These are phyloP conservation scores for Acrobasis consociella DNA, from an alignment of 2,888 invertebrate species.

Conservation along the genomic window DNA sequence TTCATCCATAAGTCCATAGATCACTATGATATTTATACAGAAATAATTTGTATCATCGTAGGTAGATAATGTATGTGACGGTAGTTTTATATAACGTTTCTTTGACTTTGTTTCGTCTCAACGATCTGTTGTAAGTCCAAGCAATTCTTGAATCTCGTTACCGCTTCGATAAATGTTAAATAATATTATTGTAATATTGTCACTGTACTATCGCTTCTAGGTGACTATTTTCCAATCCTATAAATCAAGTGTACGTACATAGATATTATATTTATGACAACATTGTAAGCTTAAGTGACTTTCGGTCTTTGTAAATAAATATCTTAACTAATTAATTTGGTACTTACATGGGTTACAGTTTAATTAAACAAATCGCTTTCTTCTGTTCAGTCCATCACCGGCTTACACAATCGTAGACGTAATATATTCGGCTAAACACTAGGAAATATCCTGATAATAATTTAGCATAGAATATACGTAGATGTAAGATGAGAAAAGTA, in stretches of 20 bases:
- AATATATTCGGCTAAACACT: slow-evolving; percentile 59
- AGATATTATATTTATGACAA: slow-evolving; percentile 51
- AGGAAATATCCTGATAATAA: slow-evolving; percentile 75
- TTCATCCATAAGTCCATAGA: slow-evolving; percentile 52
- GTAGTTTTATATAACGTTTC: slow-evolving; percentile 63
- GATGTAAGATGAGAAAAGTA: slow-evolving; percentile 76
- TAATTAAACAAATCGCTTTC: slow-evolving; percentile 49
- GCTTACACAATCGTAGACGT: slow-evolving; percentile 65
- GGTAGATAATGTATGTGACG: slow-evolving; percentile 70
- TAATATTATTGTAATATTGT: slow-evolving; percentile 51
- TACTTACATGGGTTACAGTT: slow-evolving; percentile 52
- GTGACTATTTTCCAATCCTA: slow-evolving; percentile 60
- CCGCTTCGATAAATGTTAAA: slow-evolving; percentile 71
- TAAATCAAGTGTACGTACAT: slow-evolving; percentile 50
- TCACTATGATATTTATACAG: slow-evolving; percentile 47
- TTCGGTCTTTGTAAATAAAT: slow-evolving; percentile 76
- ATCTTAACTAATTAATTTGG: slow-evolving; percentile 56
- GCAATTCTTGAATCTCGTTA: slow-evolving; percentile 60
- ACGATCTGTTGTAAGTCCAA: slow-evolving; percentile 57
- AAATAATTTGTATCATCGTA: slow-evolving; percentile 56
- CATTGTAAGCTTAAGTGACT: slow-evolving; percentile 66
- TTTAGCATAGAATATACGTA: slow-evolving; percentile 71
- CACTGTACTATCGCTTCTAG: slow-evolving; percentile 73
- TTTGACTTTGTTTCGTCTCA: slow-evolving; percentile 47
- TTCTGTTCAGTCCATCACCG: slow-evolving; percentile 54